Base-by-base conservation (phyloP, 2,113 vertebrate genomes). In the Climacteris rufus region DNA sequence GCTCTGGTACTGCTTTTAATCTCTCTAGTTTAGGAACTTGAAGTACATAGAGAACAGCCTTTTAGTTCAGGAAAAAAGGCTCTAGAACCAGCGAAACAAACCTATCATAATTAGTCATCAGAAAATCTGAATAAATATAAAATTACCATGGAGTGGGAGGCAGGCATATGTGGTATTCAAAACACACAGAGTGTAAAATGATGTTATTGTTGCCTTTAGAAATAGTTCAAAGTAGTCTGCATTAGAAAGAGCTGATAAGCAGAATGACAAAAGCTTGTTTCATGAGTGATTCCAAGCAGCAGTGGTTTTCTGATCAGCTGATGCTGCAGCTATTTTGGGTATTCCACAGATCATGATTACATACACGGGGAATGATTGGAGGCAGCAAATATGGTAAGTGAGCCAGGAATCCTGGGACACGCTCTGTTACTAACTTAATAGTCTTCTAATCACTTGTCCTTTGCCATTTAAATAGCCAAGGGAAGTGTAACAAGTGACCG, bases 261-360 rank as follows among this genome's bases (percentile, higher is more conserved):
- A 97, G 98, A 97, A 98, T 98, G 97, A 98, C 98, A 98, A 98
- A 98, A 98, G 98, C 98, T 94, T 89, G 93, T 94, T 97, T 97
- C 97, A 97, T 84, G 96, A 97, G 97, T 93, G 97, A 97, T 96
- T 97, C 98, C 97, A 96, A 97, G 97, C 98, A 98, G 97, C 90
- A 89, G 94, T 97, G 94, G 91, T 89, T 94, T 97, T 89, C 89
- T 97, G 97, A 98, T 98, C 98, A 98, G 98, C 98, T 98, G 98
- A 98, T 98, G 98, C 98, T 98, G 97, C 97, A 97, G 98, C 99
- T 99, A 99, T 99, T 99, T 98, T 99, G 96, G 97, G 98, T 97
- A 98, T 98, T 97, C 97, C 95, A 96, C 98, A 98, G 98, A 98
- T 98, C 98, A 98, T 97, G 97, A 98, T 98, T 98, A 97, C 98